Evolutionary conservation across 2,113 vertebrate genomes (phyloP).

Genomic region (Indicator indicator): DNA sequence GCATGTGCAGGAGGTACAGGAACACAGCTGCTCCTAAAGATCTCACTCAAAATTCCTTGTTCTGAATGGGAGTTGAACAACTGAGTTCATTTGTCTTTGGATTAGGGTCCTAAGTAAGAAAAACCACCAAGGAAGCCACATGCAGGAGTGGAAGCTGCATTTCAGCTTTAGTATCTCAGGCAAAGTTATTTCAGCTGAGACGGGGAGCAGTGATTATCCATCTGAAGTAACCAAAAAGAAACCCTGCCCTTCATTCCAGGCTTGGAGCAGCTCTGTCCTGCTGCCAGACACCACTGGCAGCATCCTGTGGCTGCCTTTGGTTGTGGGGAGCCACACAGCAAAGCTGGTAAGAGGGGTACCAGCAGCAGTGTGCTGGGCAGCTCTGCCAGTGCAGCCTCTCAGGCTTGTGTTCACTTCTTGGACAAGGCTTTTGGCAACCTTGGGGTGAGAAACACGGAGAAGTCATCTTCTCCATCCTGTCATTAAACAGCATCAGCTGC

Average conservation of each 20-base stretch:
- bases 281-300: neutral
- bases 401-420: neutral
- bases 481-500: neutral
- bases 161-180: neutral
- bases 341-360: fast-evolving
- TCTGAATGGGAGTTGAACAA: neutral
- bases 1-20: neutral
- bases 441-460: neutral
- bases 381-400: neutral
- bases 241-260: neutral
- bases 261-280: neutral
- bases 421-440: neutral
- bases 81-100: neutral
- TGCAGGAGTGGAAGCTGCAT: neutral
- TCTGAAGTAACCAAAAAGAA: neutral
- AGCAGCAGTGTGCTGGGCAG: neutral
- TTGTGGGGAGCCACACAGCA: fast-evolving
- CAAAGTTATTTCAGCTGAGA: neutral
- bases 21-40: neutral
- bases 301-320: neutral
- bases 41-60: neutral
- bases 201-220: neutral
- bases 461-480: neutral
- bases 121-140: fast-evolving
- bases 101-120: neutral